Base-by-base conservation (phyloP, 2,888 invertebrate species). In the Venustoraphidia nigricollis region DNA sequence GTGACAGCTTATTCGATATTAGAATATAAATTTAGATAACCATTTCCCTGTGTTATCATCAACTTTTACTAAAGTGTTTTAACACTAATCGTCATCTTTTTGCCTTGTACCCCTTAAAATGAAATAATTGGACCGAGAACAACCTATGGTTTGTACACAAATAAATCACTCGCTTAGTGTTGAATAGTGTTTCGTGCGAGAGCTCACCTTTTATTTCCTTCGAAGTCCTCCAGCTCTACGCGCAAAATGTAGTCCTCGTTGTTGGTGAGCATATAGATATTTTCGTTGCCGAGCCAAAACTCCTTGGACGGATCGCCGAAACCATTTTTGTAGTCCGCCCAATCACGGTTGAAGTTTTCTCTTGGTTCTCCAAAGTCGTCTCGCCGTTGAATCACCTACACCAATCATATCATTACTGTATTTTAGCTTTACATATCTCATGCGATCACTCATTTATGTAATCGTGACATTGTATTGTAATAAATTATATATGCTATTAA, bases 271-370 rank as follows among this genome's bases (percentile, higher is more conserved):
- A 91, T 89, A 65, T 90, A 91, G 54, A 92, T 91, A 60, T 92
- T 92, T 65, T 92, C 90, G 61, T 92, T 92, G 46, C 92, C 92
- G 34, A 92, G 74, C 91, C 91, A 92, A 67, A 92, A 89, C 65
- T 92, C 91, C 61, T 86, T 83, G 54, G 80, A 81, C 1, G 90
- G 86, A 68, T 92, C 90, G 3, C 91, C 92, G 62, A 92, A 92
- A 1, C 92, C 92, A 61, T 90, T 90, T 64, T 91, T 90, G 66
- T 92, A 92, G 60, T 92, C 90, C 49, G 83, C 80, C 91, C 92
- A 92, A 65, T 91, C 90, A 2, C 89, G 73, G 65, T 91, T 91
- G 70, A 92, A 92, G 64, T 89, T 91, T 65, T 91, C 91, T 1
- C 89, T 75, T 0, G 89, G 87, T 17, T 88, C 79, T 1, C 89